Conservation (phyloP, 2,797 vertebrate genomes). For the Perodicticus potto region DNA sequence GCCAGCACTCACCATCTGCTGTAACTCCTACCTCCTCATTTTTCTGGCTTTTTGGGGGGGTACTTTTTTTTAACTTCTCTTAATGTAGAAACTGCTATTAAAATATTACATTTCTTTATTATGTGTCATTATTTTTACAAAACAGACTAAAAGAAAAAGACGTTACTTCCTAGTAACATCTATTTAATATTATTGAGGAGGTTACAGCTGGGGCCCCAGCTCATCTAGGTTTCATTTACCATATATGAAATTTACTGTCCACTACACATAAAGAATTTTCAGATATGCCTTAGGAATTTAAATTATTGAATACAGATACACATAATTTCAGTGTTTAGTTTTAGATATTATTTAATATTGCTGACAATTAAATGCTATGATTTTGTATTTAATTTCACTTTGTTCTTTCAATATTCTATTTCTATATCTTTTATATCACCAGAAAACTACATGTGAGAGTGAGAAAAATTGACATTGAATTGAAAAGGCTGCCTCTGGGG, state of each 20-base stretch:
- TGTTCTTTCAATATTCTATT: conserved; percentile 25
- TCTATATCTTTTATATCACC: neutral
- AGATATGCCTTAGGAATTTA: conserved; percentile 22
- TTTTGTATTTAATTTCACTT: conserved; percentile 52
- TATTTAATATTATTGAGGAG: conserved; percentile 14
- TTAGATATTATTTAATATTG: conserved; percentile 16
- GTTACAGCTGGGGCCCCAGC: neutral
- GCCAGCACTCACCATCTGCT: conserved; percentile 45
- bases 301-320: neutral
- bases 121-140: conserved; percentile 47
- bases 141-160: conserved; percentile 8
- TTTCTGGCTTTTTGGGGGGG: neutral
- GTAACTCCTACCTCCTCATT: conserved; percentile 17
- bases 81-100: conserved; percentile 52
- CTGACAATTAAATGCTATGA: neutral
- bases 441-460: neutral
- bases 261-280: neutral
- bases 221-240: conserved; percentile 16
- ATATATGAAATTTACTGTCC: conserved; percentile 41
- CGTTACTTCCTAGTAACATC: neutral
- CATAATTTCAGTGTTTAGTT: conserved; percentile 32
- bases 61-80: conserved; percentile 43
- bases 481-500: conserved; percentile 2
- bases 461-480: conserved; percentile 21
- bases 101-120: conserved; percentile 24